These are phyloP conservation scores for Cyaniris semiargus DNA, from an alignment of 2,888 invertebrate genomes.

Conservation along the genomic window DNA sequence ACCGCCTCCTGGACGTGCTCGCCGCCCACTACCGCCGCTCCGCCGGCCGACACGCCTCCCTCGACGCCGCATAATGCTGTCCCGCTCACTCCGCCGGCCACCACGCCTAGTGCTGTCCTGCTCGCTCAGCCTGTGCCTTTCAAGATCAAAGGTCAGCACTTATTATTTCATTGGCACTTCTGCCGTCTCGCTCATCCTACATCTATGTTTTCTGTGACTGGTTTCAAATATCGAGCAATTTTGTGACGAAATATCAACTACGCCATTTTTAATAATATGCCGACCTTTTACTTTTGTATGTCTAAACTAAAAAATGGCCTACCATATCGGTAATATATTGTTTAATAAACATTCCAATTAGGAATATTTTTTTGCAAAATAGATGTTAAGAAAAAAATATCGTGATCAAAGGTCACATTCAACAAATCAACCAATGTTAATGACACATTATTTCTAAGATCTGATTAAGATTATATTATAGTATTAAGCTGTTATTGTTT, in stretches of 20 bases:
- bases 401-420: not conserved
- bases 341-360: not conserved
- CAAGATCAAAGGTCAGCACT: not conserved
- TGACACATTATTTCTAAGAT: not conserved
- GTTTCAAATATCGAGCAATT: not conserved
- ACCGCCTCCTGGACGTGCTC: constrained; percentile 57
- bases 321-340: no score
- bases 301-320: not conserved
- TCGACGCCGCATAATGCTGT: constrained; percentile 53
- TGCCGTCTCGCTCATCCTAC: not conserved
- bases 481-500: not conserved
- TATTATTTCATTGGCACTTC: not conserved
- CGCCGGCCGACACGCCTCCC: constrained; percentile 57
- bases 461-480: not conserved
- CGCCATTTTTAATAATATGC: not conserved
- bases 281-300: not conserved
- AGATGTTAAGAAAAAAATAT: not conserved
- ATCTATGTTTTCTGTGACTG: not conserved
- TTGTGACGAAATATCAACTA: not conserved
- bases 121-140: not conserved
- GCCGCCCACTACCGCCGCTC: constrained; percentile 60
- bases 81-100: constrained; percentile 39
- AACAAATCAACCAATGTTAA: no score
- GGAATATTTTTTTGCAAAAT: not conserved
- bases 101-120: constrained; percentile 46